Conservation (phyloP, 35 echinoderm and acorn worm genomes). For the Ophiothrix spiculata region DNA sequence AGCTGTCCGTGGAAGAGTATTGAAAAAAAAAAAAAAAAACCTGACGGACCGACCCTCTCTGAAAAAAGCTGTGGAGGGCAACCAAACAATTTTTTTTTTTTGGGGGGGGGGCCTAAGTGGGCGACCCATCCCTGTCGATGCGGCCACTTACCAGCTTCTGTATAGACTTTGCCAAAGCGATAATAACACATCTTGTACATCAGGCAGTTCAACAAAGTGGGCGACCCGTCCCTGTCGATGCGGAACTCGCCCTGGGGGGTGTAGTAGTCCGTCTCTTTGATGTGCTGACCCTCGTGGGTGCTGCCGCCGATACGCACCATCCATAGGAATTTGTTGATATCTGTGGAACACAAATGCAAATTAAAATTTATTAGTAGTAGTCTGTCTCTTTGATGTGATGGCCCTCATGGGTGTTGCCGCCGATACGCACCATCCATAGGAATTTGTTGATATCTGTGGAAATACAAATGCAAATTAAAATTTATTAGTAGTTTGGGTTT, state of each 20-base stretch:
- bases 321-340: constrained; percentile 99
- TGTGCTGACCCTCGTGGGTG: constrained; percentile 78
- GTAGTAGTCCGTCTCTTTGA: constrained; percentile 94
- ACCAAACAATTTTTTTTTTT: too few species aligned
- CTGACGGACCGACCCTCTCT: too few species aligned
- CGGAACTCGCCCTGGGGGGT: constrained; percentile 96
- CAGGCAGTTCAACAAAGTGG: constrained; percentile 92
- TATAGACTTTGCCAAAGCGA: constrained; percentile 97
- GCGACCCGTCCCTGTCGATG: constrained; percentile 90
- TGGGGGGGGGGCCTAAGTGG: too few species aligned
- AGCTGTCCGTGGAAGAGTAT: too few species aligned
- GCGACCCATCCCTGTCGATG: constrained; percentile 86
- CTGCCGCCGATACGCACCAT: constrained; percentile 99
- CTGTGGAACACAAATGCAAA: too few species aligned
- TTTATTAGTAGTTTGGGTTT: too few species aligned
- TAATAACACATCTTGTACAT: constrained; percentile 99
- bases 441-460: constrained; percentile 99
- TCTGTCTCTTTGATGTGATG: constrained; percentile 85
- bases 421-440: constrained; percentile 98
- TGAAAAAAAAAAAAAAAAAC: too few species aligned
- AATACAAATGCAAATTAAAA: too few species aligned
- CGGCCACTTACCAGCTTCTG: constrained; percentile 79
- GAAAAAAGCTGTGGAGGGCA: too few species aligned
- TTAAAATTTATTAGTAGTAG: too few species aligned
- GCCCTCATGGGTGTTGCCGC: constrained; percentile 86